Conservation (phyloP, 2,797 vertebrate genomes). For the Gambelia wislizenii region DNA sequence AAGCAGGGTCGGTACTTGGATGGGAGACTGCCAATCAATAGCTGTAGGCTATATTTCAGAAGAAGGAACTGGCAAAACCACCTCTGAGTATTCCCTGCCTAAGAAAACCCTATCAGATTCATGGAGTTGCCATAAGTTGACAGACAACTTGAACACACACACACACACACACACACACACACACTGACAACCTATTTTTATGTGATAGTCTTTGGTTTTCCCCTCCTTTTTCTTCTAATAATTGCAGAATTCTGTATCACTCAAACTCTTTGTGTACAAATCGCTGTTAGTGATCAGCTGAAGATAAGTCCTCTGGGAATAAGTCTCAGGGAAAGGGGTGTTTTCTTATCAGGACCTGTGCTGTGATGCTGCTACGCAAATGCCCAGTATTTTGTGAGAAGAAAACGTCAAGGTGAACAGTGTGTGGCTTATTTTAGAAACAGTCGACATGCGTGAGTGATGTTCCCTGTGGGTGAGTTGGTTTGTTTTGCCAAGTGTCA, state of each 20-base stretch:
- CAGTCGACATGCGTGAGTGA: slow-evolving; percentile 4
- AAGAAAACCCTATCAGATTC: too few relatives aligned
- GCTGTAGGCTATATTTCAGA: too few relatives aligned
- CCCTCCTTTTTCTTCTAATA: background rate
- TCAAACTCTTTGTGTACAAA: background rate
- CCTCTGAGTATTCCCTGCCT: too few relatives aligned
- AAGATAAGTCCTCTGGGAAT: background rate
- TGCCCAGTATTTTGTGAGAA: slow-evolving; percentile 16
- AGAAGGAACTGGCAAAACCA: too few relatives aligned
- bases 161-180: too few relatives aligned
- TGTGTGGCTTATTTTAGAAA: slow-evolving; percentile 52
- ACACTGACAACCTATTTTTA: background rate
- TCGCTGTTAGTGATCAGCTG: background rate
- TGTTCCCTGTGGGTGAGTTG: background rate
- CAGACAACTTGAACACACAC: too few relatives aligned
- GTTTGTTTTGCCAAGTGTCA: slow-evolving; percentile 43
- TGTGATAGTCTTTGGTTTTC: background rate
- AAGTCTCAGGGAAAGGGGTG: background rate
- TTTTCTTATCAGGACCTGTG: background rate
- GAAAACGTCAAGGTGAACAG: slow-evolving; percentile 56
- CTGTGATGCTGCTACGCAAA: slow-evolving; percentile 2
- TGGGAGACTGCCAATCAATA: too few relatives aligned
- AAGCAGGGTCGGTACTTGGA: too few relatives aligned
- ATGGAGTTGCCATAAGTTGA: too few relatives aligned
- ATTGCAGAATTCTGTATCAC: background rate